Percentiles rank a stretch among this genome's conserved stretches.
phyloP scores from a whole-genome alignment of 2,888 invertebrate genomes.

The Sinhomidia bicolor region DNA sequence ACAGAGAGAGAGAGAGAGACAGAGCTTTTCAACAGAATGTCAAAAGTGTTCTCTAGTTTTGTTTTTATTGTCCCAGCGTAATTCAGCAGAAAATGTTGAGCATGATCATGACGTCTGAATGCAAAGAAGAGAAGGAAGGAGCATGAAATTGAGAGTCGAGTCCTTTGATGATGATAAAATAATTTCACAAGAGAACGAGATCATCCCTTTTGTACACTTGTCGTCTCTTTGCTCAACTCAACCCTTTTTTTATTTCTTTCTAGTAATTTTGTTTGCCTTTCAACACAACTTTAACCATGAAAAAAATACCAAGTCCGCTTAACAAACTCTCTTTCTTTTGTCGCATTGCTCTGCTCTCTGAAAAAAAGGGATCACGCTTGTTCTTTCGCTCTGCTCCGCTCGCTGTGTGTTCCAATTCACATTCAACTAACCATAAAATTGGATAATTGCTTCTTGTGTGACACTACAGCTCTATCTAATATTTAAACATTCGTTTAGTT shows the following conservation, averaged over 20 bases:
- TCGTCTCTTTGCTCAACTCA: not conserved
- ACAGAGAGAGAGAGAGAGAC: no score
- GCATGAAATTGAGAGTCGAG: conserved; percentile 72
- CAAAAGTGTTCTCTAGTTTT: no score
- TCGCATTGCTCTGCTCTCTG: not conserved
- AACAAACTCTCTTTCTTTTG: not conserved
- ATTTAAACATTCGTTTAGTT: conserved; percentile 66
- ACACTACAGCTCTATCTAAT: conserved; percentile 52
- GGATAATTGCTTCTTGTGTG: conserved; percentile 78
- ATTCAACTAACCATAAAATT: conserved; percentile 77
- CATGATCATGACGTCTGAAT: conserved; percentile 63
- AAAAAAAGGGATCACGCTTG: not conserved
- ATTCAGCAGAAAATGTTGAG: conserved; percentile 48
- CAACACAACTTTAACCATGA: not conserved
- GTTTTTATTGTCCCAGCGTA: conserved; percentile 47
- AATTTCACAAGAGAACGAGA: conserved; percentile 23
- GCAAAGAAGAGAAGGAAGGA: no score
- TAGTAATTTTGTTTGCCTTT: conserved; percentile 20
- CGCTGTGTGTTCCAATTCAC: conserved; percentile 73
- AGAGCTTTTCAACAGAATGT: conserved; percentile 56
- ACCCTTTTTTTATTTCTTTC: conserved; percentile 48
- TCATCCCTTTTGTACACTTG: conserved; percentile 50
- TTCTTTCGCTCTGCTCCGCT: not conserved
- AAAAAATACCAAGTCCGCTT: not conserved
- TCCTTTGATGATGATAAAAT: conserved; percentile 73